phyloP scores from a whole-genome alignment of 2,888 invertebrate genomes.

The Tanypteryx hageni region DNA sequence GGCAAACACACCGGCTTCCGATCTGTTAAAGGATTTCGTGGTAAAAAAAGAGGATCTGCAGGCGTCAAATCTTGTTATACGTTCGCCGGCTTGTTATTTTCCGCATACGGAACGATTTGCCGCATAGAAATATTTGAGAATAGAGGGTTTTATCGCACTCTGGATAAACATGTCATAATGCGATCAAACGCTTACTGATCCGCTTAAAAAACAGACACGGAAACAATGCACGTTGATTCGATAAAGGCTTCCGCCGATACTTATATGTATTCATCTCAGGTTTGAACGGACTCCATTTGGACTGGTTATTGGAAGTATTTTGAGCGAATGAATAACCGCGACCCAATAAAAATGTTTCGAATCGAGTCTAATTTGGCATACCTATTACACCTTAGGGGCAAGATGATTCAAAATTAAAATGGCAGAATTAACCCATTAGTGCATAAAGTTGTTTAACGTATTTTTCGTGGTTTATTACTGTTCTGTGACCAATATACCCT shows the following conservation, averaged over 20 bases:
- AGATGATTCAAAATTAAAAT: no score
- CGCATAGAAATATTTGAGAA: neutral
- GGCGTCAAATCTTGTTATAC: neutral
- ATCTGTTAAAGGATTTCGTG: neutral
- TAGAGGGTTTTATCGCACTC: neutral
- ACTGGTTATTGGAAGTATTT: no score
- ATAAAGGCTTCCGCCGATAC: neutral
- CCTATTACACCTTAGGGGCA: no score
- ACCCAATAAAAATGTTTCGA: no score
- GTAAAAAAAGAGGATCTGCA: neutral
- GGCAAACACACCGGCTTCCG: neutral
- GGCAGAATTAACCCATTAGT: no score
- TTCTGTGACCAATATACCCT: no score
- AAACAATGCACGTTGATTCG: neutral
- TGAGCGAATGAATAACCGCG: neutral
- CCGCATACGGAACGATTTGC: neutral
- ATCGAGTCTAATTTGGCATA: no score
- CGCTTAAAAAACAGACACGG: neutral
- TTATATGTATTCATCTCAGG: neutral
- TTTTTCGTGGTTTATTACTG: no score
- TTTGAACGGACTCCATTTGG: neutral
- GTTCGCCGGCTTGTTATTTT: neutral
- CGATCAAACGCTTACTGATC: neutral
- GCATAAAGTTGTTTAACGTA: no score
- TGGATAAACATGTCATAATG: neutral